Percentiles rank a stretch among this genome's conserved stretches.
Conservation (phyloP, 2,797 vertebrate genomes). For the Clarias laeviceps region DNA sequence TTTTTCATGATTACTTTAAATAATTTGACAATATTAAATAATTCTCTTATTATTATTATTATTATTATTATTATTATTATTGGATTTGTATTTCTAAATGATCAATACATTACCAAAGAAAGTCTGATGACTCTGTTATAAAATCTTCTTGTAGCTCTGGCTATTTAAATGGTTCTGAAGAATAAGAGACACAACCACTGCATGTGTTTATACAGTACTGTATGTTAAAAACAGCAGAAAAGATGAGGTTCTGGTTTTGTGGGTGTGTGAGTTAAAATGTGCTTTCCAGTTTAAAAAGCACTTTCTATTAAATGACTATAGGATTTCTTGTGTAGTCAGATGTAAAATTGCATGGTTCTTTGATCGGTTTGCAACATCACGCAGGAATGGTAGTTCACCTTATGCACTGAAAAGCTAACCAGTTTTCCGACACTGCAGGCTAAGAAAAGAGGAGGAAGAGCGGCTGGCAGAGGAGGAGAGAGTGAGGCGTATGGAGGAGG, state of each 20-base stretch:
- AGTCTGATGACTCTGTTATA: neutral
- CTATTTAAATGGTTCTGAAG: neutral
- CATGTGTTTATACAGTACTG: no score
- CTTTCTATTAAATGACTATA: neutral
- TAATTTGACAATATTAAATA: no score
- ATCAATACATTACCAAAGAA: neutral
- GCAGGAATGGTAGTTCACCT: no score
- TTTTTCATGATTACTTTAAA: no score
- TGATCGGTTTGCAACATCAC: neutral
- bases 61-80: neutral
- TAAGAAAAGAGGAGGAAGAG: conserved; percentile 76
- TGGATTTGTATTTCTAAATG: neutral
- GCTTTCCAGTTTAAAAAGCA: no score
- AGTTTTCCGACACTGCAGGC: conserved; percentile 51
- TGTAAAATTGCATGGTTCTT: neutral
- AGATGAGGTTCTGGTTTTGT: neutral
- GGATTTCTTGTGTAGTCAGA: neutral
- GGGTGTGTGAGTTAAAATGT: neutral
- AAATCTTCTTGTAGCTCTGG: neutral
- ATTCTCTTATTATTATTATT: neutral
- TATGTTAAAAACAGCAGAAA: no score
- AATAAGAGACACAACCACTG: no score
- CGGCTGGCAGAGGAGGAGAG: conserved; percentile 75
- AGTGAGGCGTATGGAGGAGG: conserved; percentile 72
- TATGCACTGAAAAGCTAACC: neutral